Evolutionary conservation across 2,797 vertebrate species (phyloP).

Genomic region (Macropodus opercularis): DNA sequence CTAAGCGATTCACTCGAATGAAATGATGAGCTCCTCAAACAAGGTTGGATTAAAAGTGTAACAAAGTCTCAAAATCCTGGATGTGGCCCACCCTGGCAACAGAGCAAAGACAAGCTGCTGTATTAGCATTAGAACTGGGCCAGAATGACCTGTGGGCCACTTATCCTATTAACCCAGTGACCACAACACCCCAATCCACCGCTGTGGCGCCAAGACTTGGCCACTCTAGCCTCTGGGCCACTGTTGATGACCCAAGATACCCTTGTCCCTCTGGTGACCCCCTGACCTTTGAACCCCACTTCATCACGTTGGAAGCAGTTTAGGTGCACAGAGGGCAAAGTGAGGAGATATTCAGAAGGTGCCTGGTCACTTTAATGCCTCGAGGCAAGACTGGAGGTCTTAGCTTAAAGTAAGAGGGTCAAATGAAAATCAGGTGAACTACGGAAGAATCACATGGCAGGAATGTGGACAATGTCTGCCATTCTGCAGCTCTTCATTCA

Average conservation of each 20-base stretch:
- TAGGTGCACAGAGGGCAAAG: conserved; percentile 53
- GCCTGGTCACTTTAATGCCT: conserved; percentile 50
- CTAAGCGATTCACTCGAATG: neutral
- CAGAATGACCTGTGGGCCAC: conserved; percentile 73
- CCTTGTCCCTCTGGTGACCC: conserved; percentile 63
- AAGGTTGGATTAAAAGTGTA: conserved; percentile 67
- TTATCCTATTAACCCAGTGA: conserved; percentile 80
- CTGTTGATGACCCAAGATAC: conserved; percentile 76
- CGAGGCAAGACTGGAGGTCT: conserved; percentile 49
- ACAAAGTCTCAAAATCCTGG: conserved; percentile 51
- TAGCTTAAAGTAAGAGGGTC: conserved; percentile 43
- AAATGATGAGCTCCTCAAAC: conserved; percentile 37
- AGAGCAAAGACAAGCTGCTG: conserved; percentile 56
- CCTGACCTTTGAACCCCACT: conserved; percentile 69
- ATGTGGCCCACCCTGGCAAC: conserved; percentile 52
- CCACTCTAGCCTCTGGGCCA: conserved; percentile 47
- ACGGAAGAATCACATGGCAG: conserved; percentile 33
- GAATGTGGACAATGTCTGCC: conserved; percentile 57
- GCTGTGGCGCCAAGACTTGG: conserved; percentile 60
- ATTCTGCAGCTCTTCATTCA: conserved; percentile 20
- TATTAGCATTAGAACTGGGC: conserved; percentile 76
- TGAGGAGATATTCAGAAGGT: conserved; percentile 55
- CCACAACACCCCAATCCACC: conserved; percentile 66
- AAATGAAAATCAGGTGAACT: conserved; percentile 62
- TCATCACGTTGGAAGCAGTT: conserved; percentile 65